These are phyloP conservation scores for Ceratitis capitata DNA, from an alignment of 1,140 invertebrate genomes.

Conservation along the genomic window DNA sequence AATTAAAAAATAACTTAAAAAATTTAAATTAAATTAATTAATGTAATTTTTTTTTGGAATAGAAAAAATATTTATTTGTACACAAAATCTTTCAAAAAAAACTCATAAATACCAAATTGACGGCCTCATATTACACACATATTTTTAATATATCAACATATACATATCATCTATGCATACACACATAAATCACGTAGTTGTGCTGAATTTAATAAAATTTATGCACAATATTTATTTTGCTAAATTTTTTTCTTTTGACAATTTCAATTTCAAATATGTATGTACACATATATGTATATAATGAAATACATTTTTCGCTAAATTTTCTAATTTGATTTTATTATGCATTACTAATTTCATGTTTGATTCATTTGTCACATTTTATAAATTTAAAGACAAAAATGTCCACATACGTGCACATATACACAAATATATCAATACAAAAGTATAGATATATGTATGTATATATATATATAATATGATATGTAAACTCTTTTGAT, in stretches of 20 bases:
- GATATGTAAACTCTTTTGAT: neutral
- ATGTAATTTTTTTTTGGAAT: neutral
- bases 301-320: neutral
- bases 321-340: slow-evolving; percentile 17
- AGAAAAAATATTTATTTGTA: neutral
- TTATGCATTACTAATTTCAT: slow-evolving; percentile 26
- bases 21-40: neutral
- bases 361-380: neutral
- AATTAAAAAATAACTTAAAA: neutral
- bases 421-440: neutral
- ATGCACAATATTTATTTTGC: slow-evolving; percentile 37
- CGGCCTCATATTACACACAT: neutral
- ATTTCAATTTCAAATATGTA: neutral
- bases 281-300: neutral
- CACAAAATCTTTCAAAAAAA: neutral
- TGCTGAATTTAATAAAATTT: slow-evolving; percentile 44
- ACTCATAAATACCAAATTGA: neutral
- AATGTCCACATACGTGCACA: neutral
- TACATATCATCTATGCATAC: too few species aligned
- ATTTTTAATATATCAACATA: neutral
- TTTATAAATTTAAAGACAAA: too few species aligned
- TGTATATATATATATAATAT: neutral
- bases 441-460: neutral
- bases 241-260: neutral
- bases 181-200: too few species aligned